A percentile compares a stretch with the other conserved stretches of the same genome.
Evolutionary conservation across 2,888 invertebrate genomes (phyloP).

Genomic region (Boloria euphrosyne): DNA sequence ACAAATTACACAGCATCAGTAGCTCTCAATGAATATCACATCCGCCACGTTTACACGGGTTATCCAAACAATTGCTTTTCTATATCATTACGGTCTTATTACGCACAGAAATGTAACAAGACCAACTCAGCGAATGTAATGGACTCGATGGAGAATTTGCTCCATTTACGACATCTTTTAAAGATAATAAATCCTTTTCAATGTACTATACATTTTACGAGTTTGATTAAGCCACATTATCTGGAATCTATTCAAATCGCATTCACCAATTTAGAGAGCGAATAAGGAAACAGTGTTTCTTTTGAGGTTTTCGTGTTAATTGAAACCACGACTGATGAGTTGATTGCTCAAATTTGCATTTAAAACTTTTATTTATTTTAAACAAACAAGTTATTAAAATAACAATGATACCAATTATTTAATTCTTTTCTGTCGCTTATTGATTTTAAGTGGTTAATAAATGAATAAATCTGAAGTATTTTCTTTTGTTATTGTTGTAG

Average conservation of each 20-base stretch:
- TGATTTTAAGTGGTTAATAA: not conserved
- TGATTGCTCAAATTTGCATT: constrained; percentile 51
- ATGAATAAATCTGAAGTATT: not conserved
- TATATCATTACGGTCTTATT: constrained; percentile 33
- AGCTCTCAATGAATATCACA: constrained; percentile 35
- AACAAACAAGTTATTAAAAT: constrained; percentile 22
- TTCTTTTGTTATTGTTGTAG: not conserved
- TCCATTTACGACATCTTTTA: constrained; percentile 30
- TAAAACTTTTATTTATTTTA: constrained; percentile 45
- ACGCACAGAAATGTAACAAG: constrained; percentile 31
- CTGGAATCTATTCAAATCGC: constrained; percentile 23
- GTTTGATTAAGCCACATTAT: constrained; percentile 25
- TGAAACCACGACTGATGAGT: constrained; percentile 52
- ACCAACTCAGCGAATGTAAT: constrained; percentile 23
- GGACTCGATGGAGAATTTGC: constrained; percentile 30
- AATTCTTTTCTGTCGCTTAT: constrained; percentile 11
- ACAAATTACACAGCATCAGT: constrained; percentile 40
- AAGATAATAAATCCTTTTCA: constrained; percentile 31
- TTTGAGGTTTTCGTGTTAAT: constrained; percentile 55
- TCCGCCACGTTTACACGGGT: constrained; percentile 30
- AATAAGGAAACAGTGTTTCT: constrained; percentile 47
- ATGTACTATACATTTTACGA: constrained; percentile 30
- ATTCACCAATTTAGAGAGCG: constrained; percentile 28
- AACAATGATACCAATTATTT: constrained; percentile 22
- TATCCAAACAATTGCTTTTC: constrained; percentile 40